phyloP scores from a whole-genome alignment of 2,113 vertebrate species.

The Orthochromis indermauri region DNA sequence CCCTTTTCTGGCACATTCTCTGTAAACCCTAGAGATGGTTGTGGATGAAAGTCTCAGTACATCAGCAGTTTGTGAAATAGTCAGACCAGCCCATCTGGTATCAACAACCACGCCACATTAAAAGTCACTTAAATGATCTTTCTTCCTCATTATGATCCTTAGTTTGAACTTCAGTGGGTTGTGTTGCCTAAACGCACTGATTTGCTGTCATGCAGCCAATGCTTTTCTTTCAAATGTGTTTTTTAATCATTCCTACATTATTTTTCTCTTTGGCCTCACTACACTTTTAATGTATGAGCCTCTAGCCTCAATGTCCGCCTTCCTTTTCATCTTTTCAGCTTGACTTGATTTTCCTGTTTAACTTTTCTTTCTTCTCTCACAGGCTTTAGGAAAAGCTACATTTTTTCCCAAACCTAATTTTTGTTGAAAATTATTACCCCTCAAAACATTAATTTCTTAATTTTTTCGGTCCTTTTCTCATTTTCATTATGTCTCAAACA shows the following conservation, averaged over 20 bases:
- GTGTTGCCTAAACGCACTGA: background rate
- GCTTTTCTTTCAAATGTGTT: background rate
- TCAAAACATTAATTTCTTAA: background rate
- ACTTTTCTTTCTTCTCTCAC: background rate
- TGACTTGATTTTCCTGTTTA: background rate
- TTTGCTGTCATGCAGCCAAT: background rate
- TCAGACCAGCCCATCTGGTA: background rate
- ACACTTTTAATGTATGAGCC: background rate
- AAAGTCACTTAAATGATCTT: background rate
- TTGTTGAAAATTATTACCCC: background rate
- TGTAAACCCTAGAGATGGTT: background rate
- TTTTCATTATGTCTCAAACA: background rate
- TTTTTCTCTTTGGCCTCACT: background rate
- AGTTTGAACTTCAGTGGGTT: background rate
- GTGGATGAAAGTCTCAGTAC: background rate
- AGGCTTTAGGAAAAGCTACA: background rate
- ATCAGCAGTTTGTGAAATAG: background rate
- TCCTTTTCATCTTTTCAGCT: background rate
- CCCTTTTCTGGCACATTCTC: background rate
- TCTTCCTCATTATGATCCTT: background rate
- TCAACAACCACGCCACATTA: background rate
- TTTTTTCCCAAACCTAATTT: background rate
- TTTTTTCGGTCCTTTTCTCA: background rate
- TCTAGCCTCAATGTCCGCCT: background rate
- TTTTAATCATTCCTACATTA: background rate